Conservation (phyloP, 2,888 invertebrate species). For the Xestia rhomboidea region DNA sequence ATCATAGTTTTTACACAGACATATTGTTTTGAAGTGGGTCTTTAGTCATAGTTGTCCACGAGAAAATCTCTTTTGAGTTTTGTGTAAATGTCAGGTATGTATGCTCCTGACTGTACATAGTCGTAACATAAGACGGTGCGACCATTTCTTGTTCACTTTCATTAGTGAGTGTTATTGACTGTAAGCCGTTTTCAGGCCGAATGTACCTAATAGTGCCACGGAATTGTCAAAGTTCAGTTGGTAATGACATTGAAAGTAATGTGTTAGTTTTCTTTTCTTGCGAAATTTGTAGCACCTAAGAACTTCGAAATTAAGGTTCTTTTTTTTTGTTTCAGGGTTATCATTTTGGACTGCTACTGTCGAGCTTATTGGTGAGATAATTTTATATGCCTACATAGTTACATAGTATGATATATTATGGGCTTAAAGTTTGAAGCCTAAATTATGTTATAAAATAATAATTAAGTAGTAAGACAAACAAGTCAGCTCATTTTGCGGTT, state of each 20-base stretch:
- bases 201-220: slow-evolving; percentile 61
- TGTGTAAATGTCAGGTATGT: not conserved
- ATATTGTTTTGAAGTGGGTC: not conserved
- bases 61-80: not conserved
- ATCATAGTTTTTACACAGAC: not conserved
- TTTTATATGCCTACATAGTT: not conserved
- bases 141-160: slow-evolving; percentile 79
- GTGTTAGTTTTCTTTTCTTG: slow-evolving; percentile 27
- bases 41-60: not conserved
- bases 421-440: no score
- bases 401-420: no score
- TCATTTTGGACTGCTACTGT: slow-evolving; percentile 18
- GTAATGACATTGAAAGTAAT: slow-evolving; percentile 26
- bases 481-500: not conserved
- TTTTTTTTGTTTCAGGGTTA: slow-evolving; percentile 58
- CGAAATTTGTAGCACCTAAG: slow-evolving; percentile 13
- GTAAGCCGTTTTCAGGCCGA: slow-evolving; percentile 55
- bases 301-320: slow-evolving; percentile 24
- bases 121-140: slow-evolving; percentile 67
- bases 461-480: not conserved
- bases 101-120: slow-evolving; percentile 30
- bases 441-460: not conserved
- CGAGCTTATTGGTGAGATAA: slow-evolving; percentile 44
- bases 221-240: slow-evolving; percentile 64
- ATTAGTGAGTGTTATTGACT: slow-evolving; percentile 79